phyloP scores from a whole-genome alignment of 1,140 invertebrate genomes.

The Microplitis mediator region DNA sequence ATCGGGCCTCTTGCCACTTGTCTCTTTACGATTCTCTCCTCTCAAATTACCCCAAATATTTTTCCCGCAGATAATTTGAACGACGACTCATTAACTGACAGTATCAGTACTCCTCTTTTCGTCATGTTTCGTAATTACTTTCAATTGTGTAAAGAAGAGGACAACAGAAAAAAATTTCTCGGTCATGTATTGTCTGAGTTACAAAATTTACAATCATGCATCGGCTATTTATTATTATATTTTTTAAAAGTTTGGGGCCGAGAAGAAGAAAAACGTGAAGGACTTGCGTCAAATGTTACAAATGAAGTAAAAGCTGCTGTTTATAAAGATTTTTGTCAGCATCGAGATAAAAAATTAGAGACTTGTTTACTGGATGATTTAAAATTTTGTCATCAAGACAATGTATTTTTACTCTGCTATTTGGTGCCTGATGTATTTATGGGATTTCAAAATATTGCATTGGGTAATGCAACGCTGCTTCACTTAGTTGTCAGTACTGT shows the following conservation, averaged over 20 bases:
- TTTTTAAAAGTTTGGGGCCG: constrained; percentile 80
- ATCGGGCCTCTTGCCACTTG: constrained; percentile 65
- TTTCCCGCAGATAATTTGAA: constrained; percentile 59
- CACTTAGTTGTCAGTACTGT: constrained; percentile 87
- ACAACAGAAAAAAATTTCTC: constrained; percentile 75
- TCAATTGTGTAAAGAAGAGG: constrained; percentile 76
- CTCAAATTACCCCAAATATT: constrained; percentile 60
- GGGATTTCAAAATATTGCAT: constrained; percentile 84
- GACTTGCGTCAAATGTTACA: constrained; percentile 62
- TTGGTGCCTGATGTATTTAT: constrained; percentile 90
- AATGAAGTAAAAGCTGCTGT: constrained; percentile 81
- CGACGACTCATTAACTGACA: constrained; percentile 72
- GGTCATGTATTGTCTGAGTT: constrained; percentile 78
- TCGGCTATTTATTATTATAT: constrained; percentile 87
- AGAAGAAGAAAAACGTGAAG: constrained; percentile 65
- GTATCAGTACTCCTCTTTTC: constrained; percentile 81
- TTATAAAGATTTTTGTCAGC: constrained; percentile 87
- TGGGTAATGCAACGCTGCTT: constrained; percentile 85
- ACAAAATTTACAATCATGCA: constrained; percentile 71
- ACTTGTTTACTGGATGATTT: constrained; percentile 80
- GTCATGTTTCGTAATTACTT: constrained; percentile 79
- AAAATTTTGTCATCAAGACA: constrained; percentile 84
- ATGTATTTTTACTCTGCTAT: constrained; percentile 85
- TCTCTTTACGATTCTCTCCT: constrained; percentile 62
- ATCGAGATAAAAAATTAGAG: constrained; percentile 78